These are phyloP conservation scores for Sorex fumeus DNA, from an alignment of 2,113 vertebrate genomes.

Conservation along the genomic window DNA sequence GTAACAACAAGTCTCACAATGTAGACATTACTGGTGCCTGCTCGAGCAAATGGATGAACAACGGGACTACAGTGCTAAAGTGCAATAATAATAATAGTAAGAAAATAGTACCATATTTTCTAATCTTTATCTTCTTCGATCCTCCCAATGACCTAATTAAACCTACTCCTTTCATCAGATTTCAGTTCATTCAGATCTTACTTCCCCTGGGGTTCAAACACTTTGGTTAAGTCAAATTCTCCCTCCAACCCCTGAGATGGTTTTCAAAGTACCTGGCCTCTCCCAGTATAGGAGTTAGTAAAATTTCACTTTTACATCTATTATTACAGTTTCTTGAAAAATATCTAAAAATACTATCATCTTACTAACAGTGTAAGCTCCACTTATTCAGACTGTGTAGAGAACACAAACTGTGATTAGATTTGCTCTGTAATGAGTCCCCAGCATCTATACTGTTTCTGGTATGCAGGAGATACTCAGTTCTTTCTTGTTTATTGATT, in stretches of 20 bases:
- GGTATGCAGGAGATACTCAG: not conserved
- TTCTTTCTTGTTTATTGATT: not conserved
- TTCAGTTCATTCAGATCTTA: slow-evolving; percentile 57
- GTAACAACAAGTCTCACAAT: too few relatives aligned
- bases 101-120: not conserved
- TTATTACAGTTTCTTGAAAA: slow-evolving; percentile 46
- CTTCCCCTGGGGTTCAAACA: slow-evolving; percentile 34
- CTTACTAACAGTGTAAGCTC: not conserved
- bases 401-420: not conserved
- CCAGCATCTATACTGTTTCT: not conserved
- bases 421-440: not conserved
- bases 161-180: slow-evolving; percentile 28
- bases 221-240: not conserved
- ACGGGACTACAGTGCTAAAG: too few relatives aligned
- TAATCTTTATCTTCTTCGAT: not conserved
- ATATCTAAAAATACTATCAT: slow-evolving; percentile 15
- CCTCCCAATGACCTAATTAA: slow-evolving; percentile 19
- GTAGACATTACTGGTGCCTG: too few relatives aligned
- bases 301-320: not conserved
- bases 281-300: not conserved
- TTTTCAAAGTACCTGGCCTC: not conserved
- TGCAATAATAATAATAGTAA: slow-evolving; percentile 37
- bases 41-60: too few relatives aligned
- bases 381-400: too few relatives aligned
- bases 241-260: not conserved